Evolutionary conservation across 2,113 vertebrate species (phyloP).

Genomic region (Phalacrocorax aristotelis): DNA sequence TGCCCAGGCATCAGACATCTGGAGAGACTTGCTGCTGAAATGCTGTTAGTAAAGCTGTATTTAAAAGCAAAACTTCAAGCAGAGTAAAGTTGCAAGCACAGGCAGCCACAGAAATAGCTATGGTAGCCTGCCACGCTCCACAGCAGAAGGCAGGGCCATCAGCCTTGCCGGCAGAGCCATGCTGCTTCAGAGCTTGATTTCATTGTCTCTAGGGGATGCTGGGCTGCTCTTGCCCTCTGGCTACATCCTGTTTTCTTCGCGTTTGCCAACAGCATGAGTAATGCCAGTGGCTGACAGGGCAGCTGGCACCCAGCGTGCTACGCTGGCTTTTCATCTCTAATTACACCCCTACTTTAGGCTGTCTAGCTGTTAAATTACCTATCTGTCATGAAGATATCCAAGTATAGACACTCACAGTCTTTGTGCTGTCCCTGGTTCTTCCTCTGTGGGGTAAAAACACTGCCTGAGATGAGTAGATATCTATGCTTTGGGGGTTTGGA

Average conservation of each 20-base stretch:
- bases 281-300: background rate
- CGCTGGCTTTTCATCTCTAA: slow-evolving; percentile 28
- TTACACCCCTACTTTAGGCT: background rate
- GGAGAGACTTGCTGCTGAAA: slow-evolving; percentile 25
- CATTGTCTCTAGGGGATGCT: background rate
- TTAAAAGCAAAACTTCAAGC: background rate
- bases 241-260: slow-evolving; percentile 33
- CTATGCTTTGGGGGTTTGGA: background rate
- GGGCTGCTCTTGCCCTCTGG: background rate
- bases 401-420: background rate
- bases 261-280: slow-evolving; percentile 5
- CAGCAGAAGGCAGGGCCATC: background rate
- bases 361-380: slow-evolving; percentile 4
- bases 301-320: slow-evolving; percentile 25
- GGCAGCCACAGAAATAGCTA: background rate
- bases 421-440: background rate
- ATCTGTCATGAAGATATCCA: background rate
- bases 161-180: background rate
- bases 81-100: background rate
- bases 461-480: background rate
- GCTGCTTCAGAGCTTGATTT: background rate
- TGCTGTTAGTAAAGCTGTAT: slow-evolving; percentile 5
- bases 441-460: background rate
- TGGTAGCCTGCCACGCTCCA: background rate
- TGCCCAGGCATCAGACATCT: slow-evolving; percentile 9